A percentile compares a stretch with the other conserved stretches of the same genome.
These are phyloP conservation scores for Epinephelus coioides DNA, from an alignment of 2,797 vertebrate species.

Conservation along the genomic window DNA sequence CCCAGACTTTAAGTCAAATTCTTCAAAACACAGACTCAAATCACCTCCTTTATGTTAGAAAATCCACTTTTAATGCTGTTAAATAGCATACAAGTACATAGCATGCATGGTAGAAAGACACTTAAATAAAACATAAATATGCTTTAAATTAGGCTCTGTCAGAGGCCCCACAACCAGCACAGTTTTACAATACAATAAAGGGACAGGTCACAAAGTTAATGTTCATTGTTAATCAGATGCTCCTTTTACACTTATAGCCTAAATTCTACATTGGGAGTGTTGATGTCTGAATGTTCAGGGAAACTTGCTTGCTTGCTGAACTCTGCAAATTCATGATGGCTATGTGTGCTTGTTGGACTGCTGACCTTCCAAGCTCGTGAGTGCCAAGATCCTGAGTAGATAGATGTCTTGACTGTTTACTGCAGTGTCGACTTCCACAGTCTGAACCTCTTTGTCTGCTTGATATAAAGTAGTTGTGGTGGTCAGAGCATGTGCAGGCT, in stretches of 20 bases:
- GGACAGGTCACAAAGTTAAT: constrained; percentile 28
- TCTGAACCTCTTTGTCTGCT: neutral
- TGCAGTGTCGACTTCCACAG: neutral
- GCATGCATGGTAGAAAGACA: constrained; percentile 71
- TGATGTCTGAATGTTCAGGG: neutral
- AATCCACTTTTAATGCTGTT: constrained; percentile 72
- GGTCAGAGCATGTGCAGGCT: constrained; percentile 4
- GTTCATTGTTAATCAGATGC: neutral
- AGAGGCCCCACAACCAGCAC: constrained; percentile 47
- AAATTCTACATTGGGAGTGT: neutral
- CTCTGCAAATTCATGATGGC: neutral
- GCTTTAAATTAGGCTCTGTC: constrained; percentile 58
- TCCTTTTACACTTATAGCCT: neutral
- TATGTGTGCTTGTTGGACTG: constrained; percentile 1
- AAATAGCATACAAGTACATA: constrained; percentile 70
- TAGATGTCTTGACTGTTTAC: neutral
- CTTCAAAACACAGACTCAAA: constrained; percentile 4
- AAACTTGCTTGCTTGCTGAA: neutral
- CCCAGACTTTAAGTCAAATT: neutral
- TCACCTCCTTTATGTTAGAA: constrained; percentile 59
- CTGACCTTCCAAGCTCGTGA: neutral
- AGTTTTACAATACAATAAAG: constrained; percentile 40
- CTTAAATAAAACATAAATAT: constrained; percentile 84
- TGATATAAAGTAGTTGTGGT: constrained; percentile 2
- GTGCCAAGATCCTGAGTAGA: neutral